These are phyloP conservation scores for Toxonevra muliebris DNA, from an alignment of 2,888 invertebrate genomes.

Conservation along the genomic window DNA sequence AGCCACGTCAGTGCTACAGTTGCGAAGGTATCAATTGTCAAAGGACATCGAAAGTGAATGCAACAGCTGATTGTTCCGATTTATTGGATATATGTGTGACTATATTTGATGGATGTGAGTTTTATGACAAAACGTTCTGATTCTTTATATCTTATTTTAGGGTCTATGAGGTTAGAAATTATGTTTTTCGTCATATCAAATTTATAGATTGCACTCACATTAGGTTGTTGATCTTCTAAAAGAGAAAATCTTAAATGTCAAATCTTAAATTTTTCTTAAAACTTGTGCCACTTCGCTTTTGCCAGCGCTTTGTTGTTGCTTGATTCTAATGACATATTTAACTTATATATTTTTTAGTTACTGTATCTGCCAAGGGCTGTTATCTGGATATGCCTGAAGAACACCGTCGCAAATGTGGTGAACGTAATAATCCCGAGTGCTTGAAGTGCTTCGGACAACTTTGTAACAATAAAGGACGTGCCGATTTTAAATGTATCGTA, in stretches of 20 bases:
- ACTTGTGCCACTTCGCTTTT: too few species aligned
- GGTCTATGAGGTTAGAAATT: too few species aligned
- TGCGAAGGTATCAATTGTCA: constrained; percentile 59
- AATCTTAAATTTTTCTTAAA: too few species aligned
- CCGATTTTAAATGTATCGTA: constrained; percentile 53
- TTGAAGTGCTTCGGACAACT: constrained; percentile 51
- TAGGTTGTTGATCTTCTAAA: neutral
- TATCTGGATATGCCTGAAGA: constrained; percentile 45
- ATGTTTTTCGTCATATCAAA: too few species aligned
- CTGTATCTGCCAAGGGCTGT: constrained; percentile 55
- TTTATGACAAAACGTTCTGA: neutral
- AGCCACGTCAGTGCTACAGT: constrained; percentile 49
- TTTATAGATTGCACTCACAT: too few species aligned
- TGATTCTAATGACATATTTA: too few species aligned
- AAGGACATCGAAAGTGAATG: constrained; percentile 47
- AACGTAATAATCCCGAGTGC: constrained; percentile 46
- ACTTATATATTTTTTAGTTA: constrained; percentile 42
- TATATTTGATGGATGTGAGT: constrained; percentile 56
- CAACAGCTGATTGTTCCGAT: constrained; percentile 49
- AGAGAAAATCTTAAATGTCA: too few species aligned
- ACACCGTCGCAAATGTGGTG: constrained; percentile 50
- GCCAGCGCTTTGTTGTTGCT: too few species aligned
- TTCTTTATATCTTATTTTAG: neutral
- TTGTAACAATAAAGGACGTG: constrained; percentile 56
- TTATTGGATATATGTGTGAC: constrained; percentile 58